Evolutionary conservation across 1,140 invertebrate species (phyloP).

Genomic region (Neelides sp.): DNA sequence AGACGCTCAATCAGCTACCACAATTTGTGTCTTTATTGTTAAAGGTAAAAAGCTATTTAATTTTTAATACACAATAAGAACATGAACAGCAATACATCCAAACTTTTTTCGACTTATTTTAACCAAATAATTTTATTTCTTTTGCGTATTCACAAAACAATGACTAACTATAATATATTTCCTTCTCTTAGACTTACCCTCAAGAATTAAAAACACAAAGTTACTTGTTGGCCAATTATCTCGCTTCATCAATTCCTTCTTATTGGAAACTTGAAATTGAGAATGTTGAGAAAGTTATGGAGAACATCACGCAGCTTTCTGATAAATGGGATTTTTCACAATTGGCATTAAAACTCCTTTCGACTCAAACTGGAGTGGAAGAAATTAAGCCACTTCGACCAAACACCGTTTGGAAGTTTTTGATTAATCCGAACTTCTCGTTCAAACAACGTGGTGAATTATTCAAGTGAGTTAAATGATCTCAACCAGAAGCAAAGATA

Average conservation of each 20-base stretch:
- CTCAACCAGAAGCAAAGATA: background rate
- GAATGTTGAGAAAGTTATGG: background rate
- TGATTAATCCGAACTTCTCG: constrained; percentile 9
- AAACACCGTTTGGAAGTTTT: constrained; percentile 1
- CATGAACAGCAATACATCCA: too few relatives aligned
- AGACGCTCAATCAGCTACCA: too few relatives aligned
- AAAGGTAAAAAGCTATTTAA: too few relatives aligned
- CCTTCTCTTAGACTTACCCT: constrained; percentile 8
- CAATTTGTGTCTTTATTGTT: too few relatives aligned
- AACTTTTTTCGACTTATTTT: too few relatives aligned
- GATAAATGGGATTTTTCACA: constrained; percentile 17
- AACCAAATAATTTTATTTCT: too few relatives aligned
- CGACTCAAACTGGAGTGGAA: background rate
- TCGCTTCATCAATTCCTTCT: constrained; percentile 4
- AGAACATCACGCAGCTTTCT: constrained; percentile 4
- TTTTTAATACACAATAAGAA: too few relatives aligned
- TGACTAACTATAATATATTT: too few relatives aligned
- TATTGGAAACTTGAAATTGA: background rate
- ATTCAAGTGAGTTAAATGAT: constrained; percentile 19
- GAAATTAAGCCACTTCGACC: background rate
- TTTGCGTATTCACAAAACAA: too few relatives aligned
- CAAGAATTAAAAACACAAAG: constrained; percentile 7
- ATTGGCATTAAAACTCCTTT: constrained; percentile 4
- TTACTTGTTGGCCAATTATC: constrained; percentile 15
- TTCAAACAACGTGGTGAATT: constrained; percentile 19